Evolutionary conservation across 92 coral and sea anemone species (phyloP).

Genomic region (Bergia sp.): DNA sequence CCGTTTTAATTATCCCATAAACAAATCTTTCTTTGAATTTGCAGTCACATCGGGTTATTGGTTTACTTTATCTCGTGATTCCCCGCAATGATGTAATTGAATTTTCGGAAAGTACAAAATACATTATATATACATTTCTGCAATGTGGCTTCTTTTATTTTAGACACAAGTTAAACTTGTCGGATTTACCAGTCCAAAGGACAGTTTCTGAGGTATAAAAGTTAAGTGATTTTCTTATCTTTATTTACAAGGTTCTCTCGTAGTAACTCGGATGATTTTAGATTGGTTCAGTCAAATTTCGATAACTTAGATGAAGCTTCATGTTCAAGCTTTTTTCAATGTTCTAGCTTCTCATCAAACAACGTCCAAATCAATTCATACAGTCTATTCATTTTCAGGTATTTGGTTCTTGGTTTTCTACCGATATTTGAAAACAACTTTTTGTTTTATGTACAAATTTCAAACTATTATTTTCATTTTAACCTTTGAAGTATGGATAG

Average conservation of each 20-base stretch:
- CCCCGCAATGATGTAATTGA: constrained; percentile 27
- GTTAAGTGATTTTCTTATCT: background rate
- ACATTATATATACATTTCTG: background rate
- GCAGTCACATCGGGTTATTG: background rate
- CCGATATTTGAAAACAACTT: background rate
- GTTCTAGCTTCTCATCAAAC: background rate
- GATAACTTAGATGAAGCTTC: background rate
- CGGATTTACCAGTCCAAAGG: background rate
- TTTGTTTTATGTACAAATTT: background rate
- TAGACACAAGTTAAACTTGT: background rate
- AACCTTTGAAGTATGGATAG: background rate
- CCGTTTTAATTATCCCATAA: constrained; percentile 10
- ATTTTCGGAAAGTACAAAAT: background rate
- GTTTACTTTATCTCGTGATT: constrained; percentile 9
- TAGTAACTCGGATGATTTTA: background rate
- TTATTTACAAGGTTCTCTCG: background rate
- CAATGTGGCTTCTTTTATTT: background rate
- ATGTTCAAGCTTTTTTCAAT: background rate
- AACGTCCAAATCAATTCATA: background rate
- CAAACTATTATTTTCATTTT: background rate
- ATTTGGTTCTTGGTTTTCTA: background rate
- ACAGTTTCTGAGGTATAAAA: background rate
- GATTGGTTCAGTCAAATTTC: background rate
- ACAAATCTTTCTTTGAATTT: background rate
- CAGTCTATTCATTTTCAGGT: background rate